Evolutionary conservation across 2,113 vertebrate genomes (phyloP).

Genomic region (Aspidoscelis tigris): DNA sequence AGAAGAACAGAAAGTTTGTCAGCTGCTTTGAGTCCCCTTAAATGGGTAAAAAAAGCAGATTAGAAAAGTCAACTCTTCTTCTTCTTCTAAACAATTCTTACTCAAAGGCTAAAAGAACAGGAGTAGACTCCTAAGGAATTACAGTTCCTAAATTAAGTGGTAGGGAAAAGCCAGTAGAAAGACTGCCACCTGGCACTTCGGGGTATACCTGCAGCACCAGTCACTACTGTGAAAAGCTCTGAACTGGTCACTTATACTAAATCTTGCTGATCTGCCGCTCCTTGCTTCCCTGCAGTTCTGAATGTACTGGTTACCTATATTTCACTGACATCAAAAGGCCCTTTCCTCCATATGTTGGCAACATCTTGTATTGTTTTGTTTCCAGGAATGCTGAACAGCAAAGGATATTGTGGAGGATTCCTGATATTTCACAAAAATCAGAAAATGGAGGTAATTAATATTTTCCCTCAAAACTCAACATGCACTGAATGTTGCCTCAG

Average conservation of each 20-base stretch:
- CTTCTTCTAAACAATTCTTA: too few relatives aligned
- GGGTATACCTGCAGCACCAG: too few relatives aligned
- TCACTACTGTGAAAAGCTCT: background rate
- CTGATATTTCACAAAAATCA: slow-evolving; percentile 97
- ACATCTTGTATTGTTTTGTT: slow-evolving; percentile 20
- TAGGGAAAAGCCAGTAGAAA: too few relatives aligned
- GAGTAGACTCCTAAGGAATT: too few relatives aligned
- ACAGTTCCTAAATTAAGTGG: too few relatives aligned
- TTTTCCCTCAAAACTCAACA: background rate
- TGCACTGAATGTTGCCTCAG: background rate
- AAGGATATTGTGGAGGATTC: slow-evolving; percentile 98
- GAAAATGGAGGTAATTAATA: slow-evolving; percentile 92
- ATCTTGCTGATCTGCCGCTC: background rate
- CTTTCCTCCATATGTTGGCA: slow-evolving; percentile 26
- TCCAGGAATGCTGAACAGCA: slow-evolving; percentile 94
- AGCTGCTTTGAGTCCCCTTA: too few relatives aligned
- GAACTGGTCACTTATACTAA: background rate
- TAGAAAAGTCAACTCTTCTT: too few relatives aligned
- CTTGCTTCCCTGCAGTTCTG: background rate
- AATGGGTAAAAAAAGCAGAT: too few relatives aligned
- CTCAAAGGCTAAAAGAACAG: too few relatives aligned
- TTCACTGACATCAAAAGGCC: background rate
- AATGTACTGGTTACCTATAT: background rate
- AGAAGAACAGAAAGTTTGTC: too few relatives aligned
- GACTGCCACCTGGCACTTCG: too few relatives aligned